Percentiles rank a stretch among this genome's conserved stretches.
Evolutionary conservation across 1,140 invertebrate species (phyloP).

Genomic region (Phymastichus coffea): DNA sequence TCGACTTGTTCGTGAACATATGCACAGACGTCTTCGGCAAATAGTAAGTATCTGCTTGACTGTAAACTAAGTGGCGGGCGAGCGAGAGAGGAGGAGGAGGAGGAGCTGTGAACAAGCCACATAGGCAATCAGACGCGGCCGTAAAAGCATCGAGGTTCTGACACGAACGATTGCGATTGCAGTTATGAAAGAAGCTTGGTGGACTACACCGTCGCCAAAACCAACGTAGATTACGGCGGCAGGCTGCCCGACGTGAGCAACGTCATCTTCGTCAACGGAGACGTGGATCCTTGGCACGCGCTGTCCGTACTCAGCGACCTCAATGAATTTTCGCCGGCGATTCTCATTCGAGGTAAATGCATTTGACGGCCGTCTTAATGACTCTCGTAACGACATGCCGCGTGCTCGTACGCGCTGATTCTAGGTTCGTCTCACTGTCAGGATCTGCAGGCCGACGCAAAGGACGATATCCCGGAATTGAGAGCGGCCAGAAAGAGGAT

Average conservation of each 20-base stretch:
- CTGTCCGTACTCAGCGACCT: slow-evolving; percentile 61
- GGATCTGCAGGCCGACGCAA: slow-evolving; percentile 63
- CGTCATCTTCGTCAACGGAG: slow-evolving; percentile 66
- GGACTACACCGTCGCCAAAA: slow-evolving; percentile 55
- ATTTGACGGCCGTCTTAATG: too few species aligned
- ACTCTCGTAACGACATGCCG: too few species aligned
- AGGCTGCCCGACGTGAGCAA: slow-evolving; percentile 59
- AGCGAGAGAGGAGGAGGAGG: too few species aligned
- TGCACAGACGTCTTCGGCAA: slow-evolving; percentile 68
- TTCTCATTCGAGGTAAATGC: slow-evolving; percentile 51
- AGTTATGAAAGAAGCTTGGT: slow-evolving; percentile 58
- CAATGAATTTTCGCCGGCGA: slow-evolving; percentile 57
- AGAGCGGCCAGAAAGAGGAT: slow-evolving; percentile 61
- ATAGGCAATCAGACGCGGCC: too few species aligned
- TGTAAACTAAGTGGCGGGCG: too few species aligned
- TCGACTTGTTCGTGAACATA: slow-evolving; percentile 64
- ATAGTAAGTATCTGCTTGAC: slow-evolving; percentile 49
- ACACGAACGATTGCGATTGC: slow-evolving; percentile 22
- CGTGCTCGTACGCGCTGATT: slow-evolving; percentile 25
- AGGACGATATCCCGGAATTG: slow-evolving; percentile 60
- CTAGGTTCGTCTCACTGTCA: slow-evolving; percentile 73
- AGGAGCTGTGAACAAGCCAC: too few species aligned
- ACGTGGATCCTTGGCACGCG: slow-evolving; percentile 66
- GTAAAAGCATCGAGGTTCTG: background rate
- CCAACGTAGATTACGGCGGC: slow-evolving; percentile 65